These are phyloP conservation scores for Hemichromis elongatus DNA, from an alignment of 2,113 vertebrate species.

Conservation along the genomic window DNA sequence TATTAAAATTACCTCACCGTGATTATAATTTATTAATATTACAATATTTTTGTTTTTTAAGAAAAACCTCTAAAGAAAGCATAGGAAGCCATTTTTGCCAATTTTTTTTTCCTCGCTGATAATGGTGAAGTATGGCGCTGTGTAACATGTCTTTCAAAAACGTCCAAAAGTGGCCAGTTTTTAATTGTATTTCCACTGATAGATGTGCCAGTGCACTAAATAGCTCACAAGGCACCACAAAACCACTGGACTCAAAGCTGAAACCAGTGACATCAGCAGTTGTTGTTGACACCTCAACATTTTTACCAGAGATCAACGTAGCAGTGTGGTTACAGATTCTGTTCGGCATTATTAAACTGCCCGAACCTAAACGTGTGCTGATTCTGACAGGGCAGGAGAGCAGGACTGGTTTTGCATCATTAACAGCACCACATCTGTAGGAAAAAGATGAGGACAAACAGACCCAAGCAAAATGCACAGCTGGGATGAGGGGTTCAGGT, in stretches of 20 bases:
- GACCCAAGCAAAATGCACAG: neutral
- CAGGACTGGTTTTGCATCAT: neutral
- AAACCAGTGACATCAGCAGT: neutral
- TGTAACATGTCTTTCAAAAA: neutral
- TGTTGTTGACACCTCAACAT: neutral
- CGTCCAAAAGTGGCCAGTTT: neutral
- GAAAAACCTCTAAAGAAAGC: neutral
- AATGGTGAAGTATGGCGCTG: neutral
- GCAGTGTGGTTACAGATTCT: neutral
- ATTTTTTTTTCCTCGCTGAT: neutral
- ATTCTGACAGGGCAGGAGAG: neutral
- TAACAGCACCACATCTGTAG: neutral
- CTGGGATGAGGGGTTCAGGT: neutral
- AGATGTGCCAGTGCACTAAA: neutral
- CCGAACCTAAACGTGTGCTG: neutral
- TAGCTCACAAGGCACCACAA: neutral
- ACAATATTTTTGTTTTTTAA: too few relatives aligned
- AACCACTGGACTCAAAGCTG: neutral
- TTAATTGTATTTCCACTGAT: neutral
- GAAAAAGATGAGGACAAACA: neutral
- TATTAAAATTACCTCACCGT: too few relatives aligned
- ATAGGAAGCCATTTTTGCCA: neutral
- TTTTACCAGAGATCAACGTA: neutral
- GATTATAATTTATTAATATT: too few relatives aligned
- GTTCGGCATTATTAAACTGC: rapidly evolving